Evolutionary conservation across 2,888 invertebrate species (phyloP).

Genomic region (Sicus ferrugineus): DNA sequence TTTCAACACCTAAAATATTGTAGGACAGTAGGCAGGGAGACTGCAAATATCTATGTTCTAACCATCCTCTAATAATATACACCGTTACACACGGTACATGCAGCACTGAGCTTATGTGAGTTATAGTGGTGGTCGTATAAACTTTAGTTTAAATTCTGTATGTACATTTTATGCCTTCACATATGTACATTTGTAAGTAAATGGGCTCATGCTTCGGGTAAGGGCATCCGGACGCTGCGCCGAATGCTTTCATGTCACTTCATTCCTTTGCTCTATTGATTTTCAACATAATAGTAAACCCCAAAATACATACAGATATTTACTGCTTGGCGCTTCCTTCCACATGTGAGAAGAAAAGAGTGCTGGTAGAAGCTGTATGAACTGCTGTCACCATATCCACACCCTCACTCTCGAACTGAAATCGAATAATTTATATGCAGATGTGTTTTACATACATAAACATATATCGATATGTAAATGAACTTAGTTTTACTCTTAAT

Average conservation of each 20-base stretch:
- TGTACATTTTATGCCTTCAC: conserved; percentile 7
- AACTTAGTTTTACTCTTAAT: neutral
- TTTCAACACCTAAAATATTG: conserved; percentile 26
- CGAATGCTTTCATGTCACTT: conserved; percentile 28
- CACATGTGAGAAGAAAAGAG: neutral
- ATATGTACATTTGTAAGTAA: conserved; percentile 15
- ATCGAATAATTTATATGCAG: neutral
- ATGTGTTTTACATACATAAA: neutral
- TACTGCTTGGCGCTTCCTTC: neutral
- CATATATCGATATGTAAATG: neutral
- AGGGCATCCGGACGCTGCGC: conserved; percentile 2
- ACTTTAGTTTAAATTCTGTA: conserved; percentile 29
- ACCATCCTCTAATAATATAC: conserved; percentile 16
- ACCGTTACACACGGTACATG: conserved; percentile 3
- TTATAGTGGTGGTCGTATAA: conserved; percentile 24
- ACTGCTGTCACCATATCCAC: neutral
- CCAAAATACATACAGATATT: conserved; percentile 34
- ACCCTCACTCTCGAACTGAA: neutral
- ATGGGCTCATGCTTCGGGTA: neutral
- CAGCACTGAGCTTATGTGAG: conserved; percentile 6
- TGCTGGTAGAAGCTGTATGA: neutral
- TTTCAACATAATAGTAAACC: conserved; percentile 61
- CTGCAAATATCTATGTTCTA: conserved; percentile 10
- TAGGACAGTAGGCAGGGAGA: neutral
- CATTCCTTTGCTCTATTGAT: conserved; percentile 58